Conservation (phyloP, 2,113 vertebrate genomes). For the Sula dactylatra region DNA sequence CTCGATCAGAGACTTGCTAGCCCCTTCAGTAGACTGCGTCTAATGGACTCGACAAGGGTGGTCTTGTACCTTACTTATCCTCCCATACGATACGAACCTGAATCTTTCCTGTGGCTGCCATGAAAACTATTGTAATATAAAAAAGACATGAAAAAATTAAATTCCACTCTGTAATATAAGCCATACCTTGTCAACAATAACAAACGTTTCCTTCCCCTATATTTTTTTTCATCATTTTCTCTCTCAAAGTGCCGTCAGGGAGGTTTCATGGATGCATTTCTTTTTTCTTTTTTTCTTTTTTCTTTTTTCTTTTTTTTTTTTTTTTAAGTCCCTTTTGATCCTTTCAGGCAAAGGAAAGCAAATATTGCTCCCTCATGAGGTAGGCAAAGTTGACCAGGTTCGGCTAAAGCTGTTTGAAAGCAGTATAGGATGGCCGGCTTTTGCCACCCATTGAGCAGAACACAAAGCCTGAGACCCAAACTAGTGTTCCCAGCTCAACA, state of each 20-base stretch:
- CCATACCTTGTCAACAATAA: not conserved
- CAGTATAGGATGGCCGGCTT: not conserved
- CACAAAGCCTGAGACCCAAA: not conserved
- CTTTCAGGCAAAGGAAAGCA: not conserved
- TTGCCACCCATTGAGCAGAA: conserved; percentile 18
- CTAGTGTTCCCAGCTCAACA: not conserved
- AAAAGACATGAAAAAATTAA: not conserved
- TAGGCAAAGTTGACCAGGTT: not conserved
- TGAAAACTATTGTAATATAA: not conserved
- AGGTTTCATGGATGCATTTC: not conserved
- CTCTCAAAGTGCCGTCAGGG: not conserved
- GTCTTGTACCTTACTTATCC: not conserved
- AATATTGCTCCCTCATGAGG: not conserved
- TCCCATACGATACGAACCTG: rapidly evolving
- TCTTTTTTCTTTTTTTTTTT: too few relatives aligned
- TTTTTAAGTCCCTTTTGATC: not conserved
- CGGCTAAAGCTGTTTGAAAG: conserved; percentile 21
- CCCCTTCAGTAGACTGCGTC: not conserved
- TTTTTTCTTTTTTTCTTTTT: too few relatives aligned
- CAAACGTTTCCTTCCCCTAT: rapidly evolving
- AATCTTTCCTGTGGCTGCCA: not conserved
- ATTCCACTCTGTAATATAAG: not conserved
- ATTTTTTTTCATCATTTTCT: not conserved
- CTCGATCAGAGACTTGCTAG: not conserved
- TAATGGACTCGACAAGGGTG: not conserved